Evolutionary conservation across 2,113 vertebrate species (phyloP).

Genomic region (Sceloporus undulatus): DNA sequence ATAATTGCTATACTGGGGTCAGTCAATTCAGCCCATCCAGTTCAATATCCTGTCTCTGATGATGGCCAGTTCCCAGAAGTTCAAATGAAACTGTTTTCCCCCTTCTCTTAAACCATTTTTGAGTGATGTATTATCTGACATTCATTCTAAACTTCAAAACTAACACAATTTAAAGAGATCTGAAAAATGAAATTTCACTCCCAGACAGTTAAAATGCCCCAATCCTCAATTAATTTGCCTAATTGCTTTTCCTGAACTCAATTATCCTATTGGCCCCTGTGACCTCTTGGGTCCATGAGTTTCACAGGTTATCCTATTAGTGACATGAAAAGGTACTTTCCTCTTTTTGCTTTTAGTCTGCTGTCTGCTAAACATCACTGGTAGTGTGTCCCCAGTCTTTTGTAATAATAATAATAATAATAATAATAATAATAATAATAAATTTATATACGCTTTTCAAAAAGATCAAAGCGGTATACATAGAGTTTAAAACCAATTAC

Average conservation of each 20-base stretch:
- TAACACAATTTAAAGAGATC: not conserved
- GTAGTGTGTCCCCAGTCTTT: not conserved
- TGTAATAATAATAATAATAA: not conserved
- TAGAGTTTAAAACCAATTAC: too few species aligned
- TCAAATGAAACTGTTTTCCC: not conserved
- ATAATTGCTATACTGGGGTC: not conserved
- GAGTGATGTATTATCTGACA: slow-evolving; percentile 7
- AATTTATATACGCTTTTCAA: too few species aligned
- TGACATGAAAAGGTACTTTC: not conserved
- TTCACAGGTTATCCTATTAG: not conserved
- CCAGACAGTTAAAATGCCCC: not conserved
- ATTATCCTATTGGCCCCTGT: slow-evolving; percentile 11
- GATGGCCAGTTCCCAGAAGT: not conserved
- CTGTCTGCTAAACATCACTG: not conserved
- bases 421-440: not conserved
- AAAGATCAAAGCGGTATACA: too few species aligned
- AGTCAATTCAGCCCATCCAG: not conserved
- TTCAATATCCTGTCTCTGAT: not conserved
- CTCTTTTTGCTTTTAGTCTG: not conserved
- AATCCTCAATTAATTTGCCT: slow-evolving; percentile 26
- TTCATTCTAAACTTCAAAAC: slow-evolving; percentile 27
- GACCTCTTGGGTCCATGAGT: slow-evolving; percentile 11
- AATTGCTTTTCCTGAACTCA: slow-evolving; percentile 26
- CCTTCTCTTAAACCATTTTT: not conserved
- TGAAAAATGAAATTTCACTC: slow-evolving; percentile 8